A percentile compares a stretch with the other conserved stretches of the same genome.
Conservation (phyloP, 2,888 invertebrate species). For the Punctoribates punctum region DNA sequence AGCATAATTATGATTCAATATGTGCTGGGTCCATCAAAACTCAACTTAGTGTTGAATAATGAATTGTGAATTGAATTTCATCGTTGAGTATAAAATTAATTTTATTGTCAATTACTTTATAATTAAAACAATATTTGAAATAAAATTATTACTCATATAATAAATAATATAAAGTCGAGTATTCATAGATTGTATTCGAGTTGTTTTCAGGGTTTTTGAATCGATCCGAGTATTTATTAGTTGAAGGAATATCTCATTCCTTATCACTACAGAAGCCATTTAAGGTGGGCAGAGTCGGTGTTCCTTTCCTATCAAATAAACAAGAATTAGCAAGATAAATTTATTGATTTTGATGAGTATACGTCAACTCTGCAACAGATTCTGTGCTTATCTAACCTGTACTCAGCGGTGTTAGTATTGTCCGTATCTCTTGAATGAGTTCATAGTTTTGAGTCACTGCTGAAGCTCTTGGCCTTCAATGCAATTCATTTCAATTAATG, state of each 20-base stretch:
- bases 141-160: background rate
- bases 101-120: too few species aligned
- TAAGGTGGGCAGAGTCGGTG: slow-evolving; percentile 51
- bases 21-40: too few species aligned
- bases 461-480: slow-evolving; percentile 66
- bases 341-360: background rate
- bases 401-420: slow-evolving; percentile 55
- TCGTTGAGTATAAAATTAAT: too few species aligned
- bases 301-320: slow-evolving; percentile 49
- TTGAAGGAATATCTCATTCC: slow-evolving; percentile 46
- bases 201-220: background rate
- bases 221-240: background rate
- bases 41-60: too few species aligned
- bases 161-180: background rate
- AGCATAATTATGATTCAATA: too few species aligned
- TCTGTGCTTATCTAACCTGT: slow-evolving; percentile 55
- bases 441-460: slow-evolving; percentile 82
- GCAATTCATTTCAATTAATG: background rate
- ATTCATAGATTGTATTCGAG: background rate
- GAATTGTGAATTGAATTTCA: too few species aligned
- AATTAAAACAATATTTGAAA: too few species aligned
- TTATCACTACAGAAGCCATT: slow-evolving; percentile 52
- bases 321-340: too few species aligned
- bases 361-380: slow-evolving; percentile 61
- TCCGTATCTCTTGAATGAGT: slow-evolving; percentile 53